Evolutionary conservation across 2,888 invertebrate genomes (phyloP).

Genomic region (Dynastes grantii): DNA sequence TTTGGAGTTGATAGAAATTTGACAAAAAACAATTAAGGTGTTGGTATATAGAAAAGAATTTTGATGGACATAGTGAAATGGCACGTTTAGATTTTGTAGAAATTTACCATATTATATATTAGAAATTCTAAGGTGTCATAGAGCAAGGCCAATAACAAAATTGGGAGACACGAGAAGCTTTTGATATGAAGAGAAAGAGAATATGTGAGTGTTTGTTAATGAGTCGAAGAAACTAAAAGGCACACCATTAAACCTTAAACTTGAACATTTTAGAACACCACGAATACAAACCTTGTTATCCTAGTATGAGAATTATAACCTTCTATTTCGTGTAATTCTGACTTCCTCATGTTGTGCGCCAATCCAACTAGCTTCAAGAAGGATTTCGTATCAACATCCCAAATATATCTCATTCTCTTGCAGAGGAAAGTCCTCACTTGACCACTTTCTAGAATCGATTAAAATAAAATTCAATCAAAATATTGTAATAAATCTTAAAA

Average conservation of each 20-base stretch:
- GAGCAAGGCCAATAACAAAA: too few species aligned
- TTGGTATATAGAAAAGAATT: too few species aligned
- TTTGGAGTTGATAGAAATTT: too few species aligned
- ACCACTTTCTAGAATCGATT: conserved; percentile 12
- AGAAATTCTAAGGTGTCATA: not conserved
- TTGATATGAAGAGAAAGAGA: too few species aligned
- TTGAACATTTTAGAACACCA: too few species aligned
- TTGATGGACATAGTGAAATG: too few species aligned
- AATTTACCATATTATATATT: not conserved
- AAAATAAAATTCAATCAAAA: not conserved
- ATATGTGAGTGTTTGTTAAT: too few species aligned
- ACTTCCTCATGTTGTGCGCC: conserved; percentile 78
- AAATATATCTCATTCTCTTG: conserved; percentile 88
- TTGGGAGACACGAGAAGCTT: too few species aligned
- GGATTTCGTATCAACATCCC: conserved; percentile 80
- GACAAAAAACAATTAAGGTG: too few species aligned
- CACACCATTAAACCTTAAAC: too few species aligned
- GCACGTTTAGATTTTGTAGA: too few species aligned
- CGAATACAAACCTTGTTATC: conserved; percentile 28
- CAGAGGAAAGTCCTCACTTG: conserved; percentile 78
- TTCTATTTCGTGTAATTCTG: conserved; percentile 76
- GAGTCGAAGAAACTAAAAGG: too few species aligned
- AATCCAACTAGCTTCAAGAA: conserved; percentile 84
- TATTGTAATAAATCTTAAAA: not conserved
- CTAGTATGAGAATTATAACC: conserved; percentile 69